A percentile compares a stretch with the other conserved stretches of the same genome.
Evolutionary conservation across 2,797 vertebrate species (phyloP).

Genomic region (Hozukius guyotensis): DNA sequence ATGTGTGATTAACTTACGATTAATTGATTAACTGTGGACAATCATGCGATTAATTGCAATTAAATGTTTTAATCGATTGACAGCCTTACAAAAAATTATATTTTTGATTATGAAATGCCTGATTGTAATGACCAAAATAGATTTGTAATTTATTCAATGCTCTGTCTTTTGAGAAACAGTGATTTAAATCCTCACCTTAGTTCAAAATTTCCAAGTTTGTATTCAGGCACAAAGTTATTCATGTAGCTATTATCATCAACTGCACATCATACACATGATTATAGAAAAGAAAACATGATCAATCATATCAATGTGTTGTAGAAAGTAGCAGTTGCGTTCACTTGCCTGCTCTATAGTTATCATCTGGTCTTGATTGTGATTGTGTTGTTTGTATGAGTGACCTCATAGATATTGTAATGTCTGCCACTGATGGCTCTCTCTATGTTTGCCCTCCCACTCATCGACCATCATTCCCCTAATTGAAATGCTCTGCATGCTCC

Average conservation of each 20-base stretch:
- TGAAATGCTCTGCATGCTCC: neutral
- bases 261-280: neutral
- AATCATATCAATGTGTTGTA: neutral
- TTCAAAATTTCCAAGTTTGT: neutral
- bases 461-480: constrained; percentile 14
- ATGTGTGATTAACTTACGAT: too few species aligned
- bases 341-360: neutral
- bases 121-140: neutral
- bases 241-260: neutral
- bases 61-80: too few species aligned
- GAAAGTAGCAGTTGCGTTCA: neutral
- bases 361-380: neutral
- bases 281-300: neutral
- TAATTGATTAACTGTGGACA: too few species aligned
- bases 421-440: neutral
- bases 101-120: neutral
- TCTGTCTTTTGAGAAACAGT: neutral
- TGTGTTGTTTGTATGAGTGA: neutral
- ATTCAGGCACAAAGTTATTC: neutral
- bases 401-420: neutral
- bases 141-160: neutral
- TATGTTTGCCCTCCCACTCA: neutral
- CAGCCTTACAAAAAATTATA: neutral
- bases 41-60: too few species aligned
- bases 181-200: neutral